These are phyloP conservation scores for Gallinago solitaria DNA, from an alignment of 2,797 vertebrate species.

Conservation along the genomic window DNA sequence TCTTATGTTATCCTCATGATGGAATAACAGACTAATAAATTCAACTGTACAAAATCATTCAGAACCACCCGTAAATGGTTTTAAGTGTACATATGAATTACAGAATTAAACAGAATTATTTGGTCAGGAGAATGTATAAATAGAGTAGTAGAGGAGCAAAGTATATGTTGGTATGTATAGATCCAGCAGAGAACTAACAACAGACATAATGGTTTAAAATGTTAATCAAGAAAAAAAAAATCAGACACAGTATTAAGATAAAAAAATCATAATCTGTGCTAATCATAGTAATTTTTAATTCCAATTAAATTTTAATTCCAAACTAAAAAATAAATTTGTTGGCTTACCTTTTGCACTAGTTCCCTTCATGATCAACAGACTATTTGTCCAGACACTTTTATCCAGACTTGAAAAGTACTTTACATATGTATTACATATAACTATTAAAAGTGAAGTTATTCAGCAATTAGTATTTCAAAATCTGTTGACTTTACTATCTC, in stretches of 20 bases:
- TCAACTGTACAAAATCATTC: neutral
- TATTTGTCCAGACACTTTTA: neutral
- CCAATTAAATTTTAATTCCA: neutral
- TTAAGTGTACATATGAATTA: neutral
- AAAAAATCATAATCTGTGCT: neutral
- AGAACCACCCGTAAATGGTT: neutral
- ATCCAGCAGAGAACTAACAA: neutral
- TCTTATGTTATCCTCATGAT: neutral
- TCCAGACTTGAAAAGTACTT: neutral
- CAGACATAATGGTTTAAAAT: neutral
- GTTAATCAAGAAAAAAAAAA: neutral
- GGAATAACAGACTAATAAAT: neutral
- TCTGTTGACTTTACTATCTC: neutral
- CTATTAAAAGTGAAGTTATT: neutral
- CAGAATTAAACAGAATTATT: neutral
- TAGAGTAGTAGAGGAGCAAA: neutral
- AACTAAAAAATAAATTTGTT: neutral
- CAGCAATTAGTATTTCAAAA: neutral
- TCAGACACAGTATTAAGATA: neutral
- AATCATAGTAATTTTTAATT: neutral
- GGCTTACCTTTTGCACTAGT: neutral
- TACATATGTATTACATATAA: neutral
- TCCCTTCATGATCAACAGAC: neutral
- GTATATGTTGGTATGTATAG: rapidly evolving
- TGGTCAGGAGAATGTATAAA: neutral